These are phyloP conservation scores for Neomonachus schauinslandi DNA, from an alignment of 2,113 vertebrate species.

Conservation along the genomic window DNA sequence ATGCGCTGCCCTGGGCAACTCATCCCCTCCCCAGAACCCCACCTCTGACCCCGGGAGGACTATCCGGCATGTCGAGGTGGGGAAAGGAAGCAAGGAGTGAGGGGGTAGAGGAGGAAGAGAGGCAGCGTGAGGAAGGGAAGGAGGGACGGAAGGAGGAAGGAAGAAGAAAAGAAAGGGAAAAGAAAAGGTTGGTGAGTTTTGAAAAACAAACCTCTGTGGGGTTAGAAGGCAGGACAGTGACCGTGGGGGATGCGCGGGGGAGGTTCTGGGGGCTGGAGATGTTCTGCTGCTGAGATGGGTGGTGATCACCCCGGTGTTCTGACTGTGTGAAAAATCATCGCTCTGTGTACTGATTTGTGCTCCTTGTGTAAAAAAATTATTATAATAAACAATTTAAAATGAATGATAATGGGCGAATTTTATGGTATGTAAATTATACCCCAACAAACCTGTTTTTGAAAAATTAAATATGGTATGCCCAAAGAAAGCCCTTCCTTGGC, in stretches of 20 bases:
- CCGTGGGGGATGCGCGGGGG: rapidly evolving
- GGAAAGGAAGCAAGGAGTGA: background rate
- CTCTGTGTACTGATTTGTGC: background rate
- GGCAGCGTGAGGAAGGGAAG: too few relatives aligned
- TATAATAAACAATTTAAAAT: conserved; percentile 24
- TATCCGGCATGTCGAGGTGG: background rate
- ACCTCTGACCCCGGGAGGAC: background rate
- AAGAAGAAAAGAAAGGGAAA: background rate
- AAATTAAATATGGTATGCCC: background rate
- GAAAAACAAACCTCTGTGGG: background rate
- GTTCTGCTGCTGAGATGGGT: background rate
- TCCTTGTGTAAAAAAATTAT: background rate
- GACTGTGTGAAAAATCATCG: background rate
- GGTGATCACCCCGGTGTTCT: background rate
- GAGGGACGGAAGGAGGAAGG: background rate
- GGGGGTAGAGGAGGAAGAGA: rapidly evolving
- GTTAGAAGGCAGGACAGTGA: background rate
- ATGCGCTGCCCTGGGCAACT: background rate
- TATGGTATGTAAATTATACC: background rate
- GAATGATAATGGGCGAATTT: background rate
- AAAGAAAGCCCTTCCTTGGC: background rate
- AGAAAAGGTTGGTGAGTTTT: background rate
- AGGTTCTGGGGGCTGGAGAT: too few relatives aligned
- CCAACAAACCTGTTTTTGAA: background rate
- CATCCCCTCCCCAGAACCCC: background rate